Conservation (phyloP, 2,113 vertebrate species). For the Oncorhynchus keta region DNA sequence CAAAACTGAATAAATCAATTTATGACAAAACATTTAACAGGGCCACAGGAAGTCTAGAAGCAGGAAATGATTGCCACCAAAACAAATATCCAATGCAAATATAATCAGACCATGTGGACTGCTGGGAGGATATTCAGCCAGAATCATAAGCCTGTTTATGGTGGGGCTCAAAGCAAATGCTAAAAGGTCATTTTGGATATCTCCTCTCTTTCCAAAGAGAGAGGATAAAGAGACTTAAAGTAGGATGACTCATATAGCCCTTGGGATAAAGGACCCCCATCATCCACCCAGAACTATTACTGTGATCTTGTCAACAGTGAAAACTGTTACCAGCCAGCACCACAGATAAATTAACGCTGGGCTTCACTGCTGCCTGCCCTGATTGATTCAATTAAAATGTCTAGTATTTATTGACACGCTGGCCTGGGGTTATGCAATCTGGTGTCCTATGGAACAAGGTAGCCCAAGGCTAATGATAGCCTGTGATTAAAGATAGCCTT, state of each 20-base stretch:
- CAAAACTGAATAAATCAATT: constrained; percentile 38
- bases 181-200: constrained; percentile 71
- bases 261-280: constrained; percentile 49
- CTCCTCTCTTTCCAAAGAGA: constrained; percentile 43
- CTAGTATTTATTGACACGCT: neutral
- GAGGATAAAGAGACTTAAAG: constrained; percentile 29
- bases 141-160: constrained; percentile 36
- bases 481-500: constrained; percentile 32
- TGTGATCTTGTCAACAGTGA: neutral
- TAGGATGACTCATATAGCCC: constrained; percentile 9
- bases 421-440: neutral
- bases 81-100: neutral
- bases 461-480: constrained; percentile 33
- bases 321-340: constrained; percentile 4
- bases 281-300: constrained; percentile 26
- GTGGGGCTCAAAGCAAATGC: constrained; percentile 57
- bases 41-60: too few species aligned
- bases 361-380: constrained; percentile 27
- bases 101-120: neutral
- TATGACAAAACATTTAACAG: constrained; percentile 39
- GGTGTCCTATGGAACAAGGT: constrained; percentile 30
- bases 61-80: too few species aligned
- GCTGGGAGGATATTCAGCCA: neutral
- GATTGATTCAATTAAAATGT: constrained; percentile 48
- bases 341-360: neutral